Base-by-base conservation (phyloP, 2,888 invertebrate genomes). In the Pasiphila rectangulata region DNA sequence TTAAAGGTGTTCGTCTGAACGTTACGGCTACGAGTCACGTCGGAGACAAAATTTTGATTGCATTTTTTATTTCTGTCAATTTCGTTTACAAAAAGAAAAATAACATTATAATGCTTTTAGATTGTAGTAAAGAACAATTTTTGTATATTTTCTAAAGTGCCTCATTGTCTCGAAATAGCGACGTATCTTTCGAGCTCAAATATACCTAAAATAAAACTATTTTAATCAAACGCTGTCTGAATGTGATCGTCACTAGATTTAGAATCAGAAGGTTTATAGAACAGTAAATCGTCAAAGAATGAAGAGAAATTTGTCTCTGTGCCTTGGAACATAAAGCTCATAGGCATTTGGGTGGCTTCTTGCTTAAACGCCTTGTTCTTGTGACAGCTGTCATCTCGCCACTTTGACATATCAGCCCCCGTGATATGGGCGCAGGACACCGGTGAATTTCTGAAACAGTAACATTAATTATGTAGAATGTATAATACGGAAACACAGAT, bases 301-400 rank as follows among this genome's bases (percentile, higher is more conserved):
- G 57, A 39, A 2, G 63, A 51, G 13, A 60, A 63, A 13, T 63
- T 63, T 0, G 51, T 3, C 6, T 45, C 43, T 12, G 48, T 32
- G 3, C 57, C 52, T 16, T 29, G 57, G 15, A 40, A 57, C 43
- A 30, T 45, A 10, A 51, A 59, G 36, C 46, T 63, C 12, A 45
- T 35, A 0, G 63, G 64, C 1, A 46, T 12, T 2, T 56, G 46
- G 0, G 55, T 56, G 0, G 46, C 41, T 25, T 60, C 58, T 2
- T 58, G 6, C 1, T 32, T n/a, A n/a, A 5, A 40, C 2, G 25
- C 37, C 19, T 63, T 45, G 29, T 70, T 59, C 2, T 61, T 63
- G 9, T 53, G 61, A 25, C 80, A 81, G 39, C 64, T 71, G 19
- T 52, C 49, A 39, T 82, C 82, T 12, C 61, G 61, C 82, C 82